Evolutionary conservation across 2,797 vertebrate species (phyloP).

Genomic region (Luscinia luscinia): DNA sequence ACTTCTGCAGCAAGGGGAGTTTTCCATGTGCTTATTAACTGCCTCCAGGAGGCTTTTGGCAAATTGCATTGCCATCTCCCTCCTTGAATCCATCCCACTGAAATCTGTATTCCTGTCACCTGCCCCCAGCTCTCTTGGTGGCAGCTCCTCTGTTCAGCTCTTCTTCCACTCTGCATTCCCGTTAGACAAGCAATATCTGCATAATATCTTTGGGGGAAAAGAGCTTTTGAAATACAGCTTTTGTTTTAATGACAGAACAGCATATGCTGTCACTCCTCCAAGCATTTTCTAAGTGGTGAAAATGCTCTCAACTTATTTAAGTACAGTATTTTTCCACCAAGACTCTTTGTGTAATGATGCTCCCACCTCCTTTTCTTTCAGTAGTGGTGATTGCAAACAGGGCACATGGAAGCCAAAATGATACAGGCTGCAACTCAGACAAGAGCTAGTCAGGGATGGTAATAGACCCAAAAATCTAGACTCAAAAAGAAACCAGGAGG

Average conservation of each 20-base stretch:
- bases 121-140: constrained; percentile 3
- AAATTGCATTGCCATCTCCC: constrained; percentile 4
- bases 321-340: constrained; percentile 53
- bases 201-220: background rate
- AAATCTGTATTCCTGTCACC: constrained; percentile 55
- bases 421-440: background rate
- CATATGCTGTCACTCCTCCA: constrained; percentile 47
- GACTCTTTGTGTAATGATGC: background rate
- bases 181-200: constrained; percentile 13
- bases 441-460: background rate
- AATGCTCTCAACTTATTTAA: constrained; percentile 41
- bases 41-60: background rate
- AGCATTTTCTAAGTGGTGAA: constrained; percentile 30
- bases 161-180: background rate
- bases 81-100: constrained; percentile 9
- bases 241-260: constrained; percentile 57
- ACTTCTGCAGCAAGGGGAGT: constrained; percentile 25
- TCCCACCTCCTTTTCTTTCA: constrained; percentile 18
- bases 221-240: constrained; percentile 33
- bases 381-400: background rate
- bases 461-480: background rate
- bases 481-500: background rate
- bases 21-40: background rate
- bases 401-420: background rate
- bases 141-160: constrained; percentile 22